Base-by-base conservation (phyloP, 2,113 vertebrate genomes). In the Pyxicephalus adspersus region DNA sequence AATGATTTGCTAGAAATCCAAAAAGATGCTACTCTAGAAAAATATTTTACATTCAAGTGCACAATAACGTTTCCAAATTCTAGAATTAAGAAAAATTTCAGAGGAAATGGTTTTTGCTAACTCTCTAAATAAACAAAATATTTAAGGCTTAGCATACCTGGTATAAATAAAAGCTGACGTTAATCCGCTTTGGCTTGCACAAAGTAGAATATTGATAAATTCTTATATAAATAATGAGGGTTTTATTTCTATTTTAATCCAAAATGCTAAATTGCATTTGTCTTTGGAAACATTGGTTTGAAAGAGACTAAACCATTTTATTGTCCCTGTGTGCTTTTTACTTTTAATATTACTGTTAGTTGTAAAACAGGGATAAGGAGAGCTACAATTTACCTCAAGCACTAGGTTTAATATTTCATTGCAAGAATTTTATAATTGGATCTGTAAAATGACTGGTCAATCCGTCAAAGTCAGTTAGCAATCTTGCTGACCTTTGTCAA, bases 131-230 rank as follows among this genome's bases (percentile, higher is more conserved):
- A 23, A 13, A 54, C 54, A 38, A 25, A 22, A 74, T 60, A 15
- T n/a, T 38, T 2, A 60, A 23, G 67, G 38, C 51, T 54, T 28
- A 34, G 28, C 28, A 23, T 38, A 74, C 71, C 71, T 74, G 71
- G 28, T 29, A 18, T 18, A 74, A 26, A 34, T 29, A 34, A 18
- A 34, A 38, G 28, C n/a, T 18, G 55, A 60, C 29, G 18, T 38
- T 74, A 74, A 74, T 74, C 71, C 29, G 71, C 28, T 74, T 74
- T 74, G 71, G 54, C 55, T 74, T 38, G 28, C 29, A 74, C 54
- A 74, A 19, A 16, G 29, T 54, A 60, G 54, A 55, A 74, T 74
- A 29, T 74, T 74, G 54, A 74, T 60, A 74, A 74, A 74, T 57
- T 38, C n/a, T 0, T 15, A n/a, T 58, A 74, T 73, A 58, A 60